phyloP scores from a whole-genome alignment of 1,140 invertebrate genomes.

The Patella vulgata region DNA sequence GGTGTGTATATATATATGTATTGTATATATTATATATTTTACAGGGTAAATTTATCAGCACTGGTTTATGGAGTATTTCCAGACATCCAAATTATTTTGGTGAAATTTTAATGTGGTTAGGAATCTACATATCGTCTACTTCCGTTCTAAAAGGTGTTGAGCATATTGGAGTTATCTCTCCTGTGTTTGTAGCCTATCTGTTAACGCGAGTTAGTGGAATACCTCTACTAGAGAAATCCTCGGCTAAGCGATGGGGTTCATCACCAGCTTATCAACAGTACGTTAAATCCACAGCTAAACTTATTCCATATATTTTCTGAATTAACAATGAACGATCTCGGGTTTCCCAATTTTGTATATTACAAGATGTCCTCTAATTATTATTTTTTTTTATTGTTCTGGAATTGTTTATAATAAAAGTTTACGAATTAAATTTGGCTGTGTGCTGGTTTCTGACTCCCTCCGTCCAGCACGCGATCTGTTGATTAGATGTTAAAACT shows the following conservation, averaged over 20 bases:
- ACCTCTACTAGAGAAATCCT: slow-evolving; percentile 57
- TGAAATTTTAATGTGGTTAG: slow-evolving; percentile 93
- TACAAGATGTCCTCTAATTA: too few species aligned
- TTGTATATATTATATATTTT: too few species aligned
- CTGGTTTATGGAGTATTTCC: slow-evolving; percentile 85
- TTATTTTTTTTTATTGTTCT: too few species aligned
- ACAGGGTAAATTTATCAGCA: slow-evolving; percentile 52
- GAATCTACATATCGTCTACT: slow-evolving; percentile 77
- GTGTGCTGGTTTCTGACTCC: too few species aligned
- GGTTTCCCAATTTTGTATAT: too few species aligned
- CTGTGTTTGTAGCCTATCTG: slow-evolving; percentile 56
- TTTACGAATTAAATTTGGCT: too few species aligned
- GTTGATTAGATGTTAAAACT: too few species aligned
- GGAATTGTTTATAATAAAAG: too few species aligned
- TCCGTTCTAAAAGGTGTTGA: slow-evolving; percentile 48
- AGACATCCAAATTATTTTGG: slow-evolving; percentile 96
- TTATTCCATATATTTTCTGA: slow-evolving; percentile 60
- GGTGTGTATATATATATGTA: too few species aligned
- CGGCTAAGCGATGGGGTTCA: slow-evolving; percentile 53
- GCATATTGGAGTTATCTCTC: slow-evolving; percentile 59
- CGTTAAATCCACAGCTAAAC: slow-evolving; percentile 53
- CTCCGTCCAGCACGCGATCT: too few species aligned
- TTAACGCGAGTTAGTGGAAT: slow-evolving; percentile 61
- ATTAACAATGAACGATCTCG: not conserved
- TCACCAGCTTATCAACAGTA: slow-evolving; percentile 56